These are phyloP conservation scores for Silurus glanis DNA, from an alignment of 2,113 vertebrate species.

Conservation along the genomic window DNA sequence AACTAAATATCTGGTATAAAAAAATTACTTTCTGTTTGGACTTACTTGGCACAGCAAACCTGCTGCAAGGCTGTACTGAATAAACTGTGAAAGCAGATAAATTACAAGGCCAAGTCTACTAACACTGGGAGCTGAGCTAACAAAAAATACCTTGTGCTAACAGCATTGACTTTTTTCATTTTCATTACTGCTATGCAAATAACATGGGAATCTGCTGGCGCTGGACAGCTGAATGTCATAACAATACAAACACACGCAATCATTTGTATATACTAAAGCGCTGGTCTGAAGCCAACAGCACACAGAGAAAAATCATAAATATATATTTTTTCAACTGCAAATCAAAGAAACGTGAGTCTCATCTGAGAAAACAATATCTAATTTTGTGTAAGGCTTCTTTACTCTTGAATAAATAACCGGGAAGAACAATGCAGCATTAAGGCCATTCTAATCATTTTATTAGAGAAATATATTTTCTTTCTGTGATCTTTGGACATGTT, in stretches of 20 bases:
- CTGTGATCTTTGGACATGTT: not conserved
- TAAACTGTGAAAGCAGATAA: not conserved
- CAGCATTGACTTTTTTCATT: not conserved
- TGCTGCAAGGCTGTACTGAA: not conserved
- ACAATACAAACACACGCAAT: not conserved
- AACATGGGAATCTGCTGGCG: not conserved
- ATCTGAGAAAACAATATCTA: not conserved
- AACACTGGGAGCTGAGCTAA: not conserved
- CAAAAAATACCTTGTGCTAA: not conserved
- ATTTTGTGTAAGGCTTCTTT: not conserved
- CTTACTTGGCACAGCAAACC: not conserved
- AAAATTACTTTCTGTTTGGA: not conserved
- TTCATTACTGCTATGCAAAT: not conserved
- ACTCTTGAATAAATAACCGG: not conserved
- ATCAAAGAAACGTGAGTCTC: not conserved
- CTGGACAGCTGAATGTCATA: not conserved
- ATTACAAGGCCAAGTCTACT: not conserved
- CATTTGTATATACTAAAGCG: not conserved
- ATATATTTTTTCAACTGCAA: not conserved
- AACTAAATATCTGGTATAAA: not conserved
- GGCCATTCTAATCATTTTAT: not conserved
- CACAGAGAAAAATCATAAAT: not conserved
- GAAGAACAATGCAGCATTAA: not conserved
- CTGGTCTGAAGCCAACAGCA: not conserved
- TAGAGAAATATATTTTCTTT: not conserved